Conservation (phyloP, 2,113 vertebrate genomes). For the Hippocampus mohnikei region DNA sequence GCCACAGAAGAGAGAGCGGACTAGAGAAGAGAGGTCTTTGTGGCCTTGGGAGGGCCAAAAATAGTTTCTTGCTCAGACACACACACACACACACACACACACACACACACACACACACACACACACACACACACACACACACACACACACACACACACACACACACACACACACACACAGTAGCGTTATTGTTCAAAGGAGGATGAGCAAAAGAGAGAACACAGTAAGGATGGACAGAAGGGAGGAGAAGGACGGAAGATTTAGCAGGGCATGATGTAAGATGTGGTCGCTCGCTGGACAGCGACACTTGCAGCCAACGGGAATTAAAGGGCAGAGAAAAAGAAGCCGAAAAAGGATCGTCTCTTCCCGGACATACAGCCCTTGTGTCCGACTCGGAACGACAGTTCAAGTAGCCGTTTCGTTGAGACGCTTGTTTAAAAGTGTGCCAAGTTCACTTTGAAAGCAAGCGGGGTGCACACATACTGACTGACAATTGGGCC, state of each 20-base stretch:
- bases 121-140: slow-evolving; percentile 32
- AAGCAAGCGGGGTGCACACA: neutral
- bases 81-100: slow-evolving; percentile 26
- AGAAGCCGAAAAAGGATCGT: slow-evolving; percentile 11
- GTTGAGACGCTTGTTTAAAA: neutral
- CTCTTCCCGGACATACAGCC: slow-evolving; percentile 57
- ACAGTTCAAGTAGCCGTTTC: slow-evolving; percentile 12
- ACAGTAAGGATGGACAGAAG: slow-evolving; percentile 41
- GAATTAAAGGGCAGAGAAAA: slow-evolving; percentile 14
- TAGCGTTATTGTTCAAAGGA: slow-evolving; percentile 64
- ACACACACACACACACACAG: slow-evolving; percentile 23
- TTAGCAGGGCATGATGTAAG: slow-evolving; percentile 48
- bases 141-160: slow-evolving; percentile 4
- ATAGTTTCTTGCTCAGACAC: slow-evolving; percentile 45
- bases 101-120: slow-evolving; percentile 3
- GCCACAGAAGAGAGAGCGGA: slow-evolving; percentile 15
- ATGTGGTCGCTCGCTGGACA: slow-evolving; percentile 2
- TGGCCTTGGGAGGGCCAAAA: slow-evolving; percentile 63
- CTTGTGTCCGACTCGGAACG: slow-evolving; percentile 14
- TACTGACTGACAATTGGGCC: neutral
- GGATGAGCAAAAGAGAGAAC: slow-evolving; percentile 25
- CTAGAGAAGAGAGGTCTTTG: slow-evolving; percentile 42
- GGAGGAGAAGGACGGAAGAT: slow-evolving; percentile 47
- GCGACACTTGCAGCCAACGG: slow-evolving; percentile 31
- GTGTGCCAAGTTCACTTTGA: slow-evolving; percentile 1